These are phyloP conservation scores for Atta cephalotes DNA, from an alignment of 1,140 invertebrate species.

Conservation along the genomic window DNA sequence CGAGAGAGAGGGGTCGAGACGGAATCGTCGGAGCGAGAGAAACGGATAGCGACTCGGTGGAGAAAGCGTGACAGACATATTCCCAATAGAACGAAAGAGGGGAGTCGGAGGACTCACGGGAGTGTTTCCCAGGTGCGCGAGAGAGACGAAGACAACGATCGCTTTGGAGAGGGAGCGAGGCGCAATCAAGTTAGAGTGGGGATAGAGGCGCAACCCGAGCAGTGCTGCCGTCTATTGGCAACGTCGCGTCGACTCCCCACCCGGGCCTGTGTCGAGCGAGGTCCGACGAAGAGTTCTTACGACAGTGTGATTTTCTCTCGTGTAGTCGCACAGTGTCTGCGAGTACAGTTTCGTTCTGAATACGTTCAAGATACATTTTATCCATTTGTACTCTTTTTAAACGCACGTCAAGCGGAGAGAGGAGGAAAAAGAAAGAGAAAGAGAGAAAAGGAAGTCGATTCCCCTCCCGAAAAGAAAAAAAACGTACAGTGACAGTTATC, in stretches of 20 bases:
- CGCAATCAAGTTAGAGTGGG: constrained; percentile 30
- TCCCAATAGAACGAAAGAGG: no score
- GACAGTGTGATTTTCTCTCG: constrained; percentile 70
- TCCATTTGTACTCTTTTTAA: neutral
- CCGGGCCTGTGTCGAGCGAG: constrained; percentile 74
- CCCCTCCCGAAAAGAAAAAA: neutral
- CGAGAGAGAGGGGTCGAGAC: neutral
- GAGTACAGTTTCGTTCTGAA: neutral
- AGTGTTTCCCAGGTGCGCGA: neutral
- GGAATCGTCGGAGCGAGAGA: constrained; percentile 28
- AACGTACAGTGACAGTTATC: neutral
- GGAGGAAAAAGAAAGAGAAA: neutral
- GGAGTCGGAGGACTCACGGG: neutral
- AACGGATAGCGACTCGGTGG: constrained; percentile 8
- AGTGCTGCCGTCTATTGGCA: constrained; percentile 80
- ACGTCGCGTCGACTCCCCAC: constrained; percentile 77
- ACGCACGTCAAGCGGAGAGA: constrained; percentile 1
- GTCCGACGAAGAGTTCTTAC: constrained; percentile 68
- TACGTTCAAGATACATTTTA: neutral
- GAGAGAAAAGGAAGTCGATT: no score
- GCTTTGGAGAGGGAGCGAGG: constrained; percentile 4
- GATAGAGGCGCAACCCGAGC: constrained; percentile 69
- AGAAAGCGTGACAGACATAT: constrained; percentile 45
- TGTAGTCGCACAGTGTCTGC: constrained; percentile 27
- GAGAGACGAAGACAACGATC: neutral